Evolutionary conservation across 2,113 vertebrate species (phyloP), one percentile per base, ranked within the genome.

Genomic region (Hydrochoerus hydrochaeris): DNA sequence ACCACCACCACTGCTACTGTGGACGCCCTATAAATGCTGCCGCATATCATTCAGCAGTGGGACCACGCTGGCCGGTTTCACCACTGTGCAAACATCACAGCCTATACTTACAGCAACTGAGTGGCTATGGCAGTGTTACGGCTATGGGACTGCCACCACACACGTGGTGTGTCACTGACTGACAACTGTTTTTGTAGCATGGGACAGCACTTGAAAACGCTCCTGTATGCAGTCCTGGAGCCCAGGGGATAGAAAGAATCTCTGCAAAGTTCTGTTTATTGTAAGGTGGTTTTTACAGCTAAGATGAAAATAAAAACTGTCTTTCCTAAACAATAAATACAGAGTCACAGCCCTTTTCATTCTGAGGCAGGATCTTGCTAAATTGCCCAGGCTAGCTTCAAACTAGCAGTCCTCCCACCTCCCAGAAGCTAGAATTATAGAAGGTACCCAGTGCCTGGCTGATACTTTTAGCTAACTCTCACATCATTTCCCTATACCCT

Each of bases 281-380:
- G 52, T 46, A 41, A 90, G 77, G 22, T 85, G 94, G 89, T 69
- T 90, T n/a, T 85, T 85, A 46, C 20, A 78, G 16, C 38, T 92
- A 69, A 90, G 24, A 38, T 12, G 32, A n/a, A 95, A 67, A 85
- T 65, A 95, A 91, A 85, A 65, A 11, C 0, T 65, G 35, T 24
- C n/a, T 86, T 96, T 81, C 44, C 62, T 96, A 81, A 93, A 65
- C 3, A 83, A 71, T 26, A 49, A 90, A 46, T 46, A 46, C 44
- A 77, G 73, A 77, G 28, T 28, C 44, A 13, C 44, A 77, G 44
- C 24, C 41, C 28, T 30, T 46, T 38, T 46, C 44, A 46, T 77
- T 77, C 32, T 78, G 44, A 78, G 13, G 30, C 26, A 49, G 28
- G 75, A 17, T 49, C 75, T 78, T 78, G 28, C 46, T 49, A 78